Conservation (phyloP, 1,140 invertebrate genomes). For the Spodoptera frugiperda region DNA sequence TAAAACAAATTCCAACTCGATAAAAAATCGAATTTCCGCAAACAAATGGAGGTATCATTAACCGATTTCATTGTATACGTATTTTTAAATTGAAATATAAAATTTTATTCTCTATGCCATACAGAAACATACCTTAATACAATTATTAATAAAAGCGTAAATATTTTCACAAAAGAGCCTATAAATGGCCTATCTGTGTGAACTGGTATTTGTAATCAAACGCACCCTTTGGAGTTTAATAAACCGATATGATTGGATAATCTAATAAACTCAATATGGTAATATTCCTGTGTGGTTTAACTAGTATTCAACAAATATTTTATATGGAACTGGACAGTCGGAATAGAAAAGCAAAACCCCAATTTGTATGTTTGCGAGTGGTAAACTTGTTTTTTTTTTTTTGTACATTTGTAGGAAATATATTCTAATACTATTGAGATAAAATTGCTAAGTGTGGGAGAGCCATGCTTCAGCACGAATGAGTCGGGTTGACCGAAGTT, state of each 20-base stretch:
- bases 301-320: not conserved
- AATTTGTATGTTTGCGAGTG: too few species aligned
- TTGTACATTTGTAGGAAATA: too few species aligned
- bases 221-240: not conserved
- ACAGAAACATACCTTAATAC: not conserved
- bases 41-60: not conserved
- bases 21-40: too few species aligned
- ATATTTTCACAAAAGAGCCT: not conserved
- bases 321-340: too few species aligned
- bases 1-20: too few species aligned
- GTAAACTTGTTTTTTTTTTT: too few species aligned
- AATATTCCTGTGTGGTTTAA: not conserved
- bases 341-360: too few species aligned
- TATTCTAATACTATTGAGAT: too few species aligned
- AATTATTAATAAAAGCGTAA: constrained; percentile 17
- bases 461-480: too few species aligned
- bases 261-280: not conserved
- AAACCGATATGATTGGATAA: not conserved
- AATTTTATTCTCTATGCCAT: not conserved
- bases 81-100: not conserved
- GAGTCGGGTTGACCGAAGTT: too few species aligned
- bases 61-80: not conserved
- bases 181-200: not conserved
- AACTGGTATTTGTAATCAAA: not conserved
- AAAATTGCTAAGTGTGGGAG: too few species aligned